A percentile compares a stretch with the other conserved stretches of the same genome.
phyloP scores from a whole-genome alignment of 1,140 invertebrate species.

The Ladona fulva region DNA sequence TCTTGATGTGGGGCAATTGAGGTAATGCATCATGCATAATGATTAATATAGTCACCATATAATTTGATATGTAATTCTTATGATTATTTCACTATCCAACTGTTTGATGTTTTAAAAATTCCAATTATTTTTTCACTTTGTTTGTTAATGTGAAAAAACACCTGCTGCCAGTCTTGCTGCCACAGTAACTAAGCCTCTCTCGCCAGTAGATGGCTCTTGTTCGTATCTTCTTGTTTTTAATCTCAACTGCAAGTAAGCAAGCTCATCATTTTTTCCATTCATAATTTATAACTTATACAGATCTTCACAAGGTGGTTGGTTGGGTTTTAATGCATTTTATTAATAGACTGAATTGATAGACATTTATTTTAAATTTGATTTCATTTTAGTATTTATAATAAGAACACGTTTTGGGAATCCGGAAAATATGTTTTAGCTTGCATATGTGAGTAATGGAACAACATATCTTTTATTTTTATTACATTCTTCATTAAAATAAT shows the following conservation, averaged over 20 bases:
- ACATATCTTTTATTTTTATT: neutral
- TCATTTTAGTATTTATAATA: neutral
- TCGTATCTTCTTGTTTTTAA: neutral
- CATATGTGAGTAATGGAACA: neutral
- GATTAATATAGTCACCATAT: neutral
- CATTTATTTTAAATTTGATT: neutral
- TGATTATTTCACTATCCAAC: neutral
- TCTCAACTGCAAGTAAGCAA: neutral
- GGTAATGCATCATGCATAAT: neutral
- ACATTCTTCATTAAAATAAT: neutral
- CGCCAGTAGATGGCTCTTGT: neutral
- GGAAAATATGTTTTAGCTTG: neutral
- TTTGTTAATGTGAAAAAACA: conserved; percentile 7
- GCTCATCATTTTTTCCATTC: neutral
- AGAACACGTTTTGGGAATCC: neutral
- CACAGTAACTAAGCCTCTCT: neutral
- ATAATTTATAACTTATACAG: neutral
- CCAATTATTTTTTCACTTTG: neutral
- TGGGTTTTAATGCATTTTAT: neutral
- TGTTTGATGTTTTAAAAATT: neutral
- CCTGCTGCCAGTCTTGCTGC: conserved; percentile 5
- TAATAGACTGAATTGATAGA: neutral
- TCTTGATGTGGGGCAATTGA: neutral
- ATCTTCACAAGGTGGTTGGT: neutral
- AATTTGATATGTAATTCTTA: neutral